These are phyloP conservation scores for Drosophila aldrichi DNA, from an alignment of 2,888 invertebrate genomes.

Conservation along the genomic window DNA sequence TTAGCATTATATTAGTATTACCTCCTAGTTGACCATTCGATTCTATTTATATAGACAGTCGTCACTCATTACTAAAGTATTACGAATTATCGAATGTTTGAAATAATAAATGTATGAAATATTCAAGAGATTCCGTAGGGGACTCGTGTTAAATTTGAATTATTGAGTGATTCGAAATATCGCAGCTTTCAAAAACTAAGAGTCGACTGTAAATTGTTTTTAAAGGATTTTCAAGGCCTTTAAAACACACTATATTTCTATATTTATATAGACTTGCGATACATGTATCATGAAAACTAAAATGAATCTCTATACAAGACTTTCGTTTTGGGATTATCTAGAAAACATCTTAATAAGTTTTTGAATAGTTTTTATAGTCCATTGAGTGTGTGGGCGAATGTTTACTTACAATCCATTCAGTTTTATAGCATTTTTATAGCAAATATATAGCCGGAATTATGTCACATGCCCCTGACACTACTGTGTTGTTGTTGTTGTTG, in stretches of 20 bases:
- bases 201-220: no score
- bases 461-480: conserved; percentile 17
- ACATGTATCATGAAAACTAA: not conserved
- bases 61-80: no score
- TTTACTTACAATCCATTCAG: conserved; percentile 35
- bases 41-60: not conserved
- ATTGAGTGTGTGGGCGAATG: conserved; percentile 26
- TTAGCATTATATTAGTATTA: not conserved
- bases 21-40: not conserved
- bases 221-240: no score
- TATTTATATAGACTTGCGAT: not conserved
- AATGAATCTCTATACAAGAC: not conserved
- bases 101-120: no score
- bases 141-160: no score
- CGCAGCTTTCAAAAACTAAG: no score
- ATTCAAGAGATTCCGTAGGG: no score
- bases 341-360: conserved; percentile 7
- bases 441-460: conserved; percentile 35
- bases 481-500: not conserved
- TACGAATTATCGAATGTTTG: no score
- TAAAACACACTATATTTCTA: not conserved
- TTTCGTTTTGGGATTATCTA: conserved; percentile 1
- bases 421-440: conserved; percentile 48
- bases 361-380: conserved; percentile 36
- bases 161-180: no score